Base-by-base conservation (phyloP, 2,888 invertebrate species). In the Metacarcinus magister region DNA sequence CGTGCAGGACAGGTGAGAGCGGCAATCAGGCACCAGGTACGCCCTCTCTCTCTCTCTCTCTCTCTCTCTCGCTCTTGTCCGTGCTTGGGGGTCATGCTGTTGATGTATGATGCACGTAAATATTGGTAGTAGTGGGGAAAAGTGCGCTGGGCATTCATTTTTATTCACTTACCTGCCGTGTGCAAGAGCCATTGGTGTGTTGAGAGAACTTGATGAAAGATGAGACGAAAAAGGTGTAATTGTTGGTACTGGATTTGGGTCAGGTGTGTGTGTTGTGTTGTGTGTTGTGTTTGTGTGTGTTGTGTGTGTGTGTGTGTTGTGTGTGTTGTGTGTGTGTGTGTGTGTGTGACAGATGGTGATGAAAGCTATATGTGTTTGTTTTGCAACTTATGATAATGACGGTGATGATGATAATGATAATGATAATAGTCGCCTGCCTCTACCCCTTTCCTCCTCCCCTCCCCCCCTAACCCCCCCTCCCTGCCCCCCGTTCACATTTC, bases 1-100 rank as follows among this genome's bases (percentile, higher is more conserved):
- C 82, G 82, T 82, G 82, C 82, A 13, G 82, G 82, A 82, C 82
- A 82, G 82, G 82, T 82, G 82, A 82, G 82, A 82, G 32, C 82
- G 82, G 82, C 82, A 82, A 82, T 82, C 82, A 82, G 32, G 32
- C 82, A 32, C 4, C 82, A 32, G 82, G 82, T 82, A 82, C 82
- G 82, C 82, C 28, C 82, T 1, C 10, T 13, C 32, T 3, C 32
- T 32, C 28, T 28, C 75, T n/a, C 32, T 32, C n/a, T n/a, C n/a
- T n/a, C n/a, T n/a, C n/a, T n/a, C n/a, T n/a, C n/a, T n/a, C n/a
- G n/a, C n/a, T n/a, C n/a, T n/a, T n/a, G n/a, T n/a, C 82, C 82
- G 82, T 82, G 82, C 82, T 82, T 82, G 82, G 82, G 28, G 28
- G 8, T 82, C 82, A 13, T 82, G 32, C 10, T 32, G 3, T 8